Base-by-base conservation (phyloP, 2,888 invertebrate genomes). In the Sphaerophoria rueppellii region DNA sequence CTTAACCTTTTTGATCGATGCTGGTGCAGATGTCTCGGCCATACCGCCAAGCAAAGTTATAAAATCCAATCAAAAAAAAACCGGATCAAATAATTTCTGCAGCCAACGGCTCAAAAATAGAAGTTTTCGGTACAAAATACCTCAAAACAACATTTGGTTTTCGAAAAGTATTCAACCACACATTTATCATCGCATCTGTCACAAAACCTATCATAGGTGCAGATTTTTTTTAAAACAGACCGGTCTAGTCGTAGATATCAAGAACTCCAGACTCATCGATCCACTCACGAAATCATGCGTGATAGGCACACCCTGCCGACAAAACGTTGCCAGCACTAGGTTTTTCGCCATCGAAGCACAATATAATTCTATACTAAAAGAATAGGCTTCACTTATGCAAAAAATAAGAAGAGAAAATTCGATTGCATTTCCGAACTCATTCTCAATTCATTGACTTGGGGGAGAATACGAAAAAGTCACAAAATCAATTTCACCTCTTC, bases 151-250 rank as follows among this genome's bases (percentile, higher is more conserved):
- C 34, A 12, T 40, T 81, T 0, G 74, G 61, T 1, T 57, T 81
- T 11, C 54, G 82, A 4, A 34, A 52, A 43, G 35, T 55, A 0
- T 81, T 82, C 24, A 69, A 52, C 11, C 69, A 77, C 50, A 46
- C 58, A 2, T 81, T 81, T 14, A 7, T 71, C 4, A 55, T 77
- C 11, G 76, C 81, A 32, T 46, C 75, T 4, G 76, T 77, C 9
- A 65, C 82, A 4, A 76, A 72, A 35, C 81, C 71, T 0, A 81
- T 81, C 24, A 76, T 76, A 52, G 81, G 70, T 1, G 69, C 75
- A 43, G 81, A 81, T 34, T 76, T 34, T 76, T 81, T 6, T 12
- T 76, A 50, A 75, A 32, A n/a, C 9, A 57, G 6, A 40, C 61
- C 0, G 76, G 76, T 16, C 12, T 63, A 14, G 11, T 74, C n/a